Percentiles rank a stretch among this genome's conserved stretches.
phyloP scores from a whole-genome alignment of 2,888 invertebrate genomes.

The Ectobius pallidus region DNA sequence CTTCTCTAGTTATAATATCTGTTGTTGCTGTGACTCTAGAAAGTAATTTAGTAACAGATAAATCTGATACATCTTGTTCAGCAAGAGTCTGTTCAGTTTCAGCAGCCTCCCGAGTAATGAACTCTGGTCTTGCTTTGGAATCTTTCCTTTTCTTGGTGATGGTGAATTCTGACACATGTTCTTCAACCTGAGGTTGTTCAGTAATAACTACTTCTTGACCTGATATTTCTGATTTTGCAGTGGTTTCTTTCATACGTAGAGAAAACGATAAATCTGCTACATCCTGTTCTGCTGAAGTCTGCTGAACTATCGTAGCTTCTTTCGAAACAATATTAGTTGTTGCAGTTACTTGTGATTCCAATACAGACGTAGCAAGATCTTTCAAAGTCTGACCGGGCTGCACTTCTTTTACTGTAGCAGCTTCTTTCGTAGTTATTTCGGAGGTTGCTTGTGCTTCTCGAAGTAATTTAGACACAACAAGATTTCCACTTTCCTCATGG shows the following conservation, averaged over 20 bases:
- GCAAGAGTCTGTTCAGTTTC: slow-evolving; percentile 29
- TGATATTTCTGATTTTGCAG: slow-evolving; percentile 18
- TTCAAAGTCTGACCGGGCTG: slow-evolving; percentile 17
- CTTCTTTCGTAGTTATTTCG: slow-evolving; percentile 14
- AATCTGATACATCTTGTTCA: slow-evolving; percentile 18
- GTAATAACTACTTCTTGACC: slow-evolving; percentile 31
- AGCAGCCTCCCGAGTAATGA: slow-evolving; percentile 23
- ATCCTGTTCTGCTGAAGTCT: background rate
- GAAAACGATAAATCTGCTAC: background rate
- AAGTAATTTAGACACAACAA: slow-evolving; percentile 1
- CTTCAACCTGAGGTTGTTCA: slow-evolving; percentile 27
- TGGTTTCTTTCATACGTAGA: slow-evolving; percentile 8
- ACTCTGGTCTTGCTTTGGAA: slow-evolving; percentile 24
- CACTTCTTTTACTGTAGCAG: slow-evolving; percentile 30
- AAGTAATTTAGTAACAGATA: background rate
- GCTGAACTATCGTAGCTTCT: slow-evolving; percentile 5
- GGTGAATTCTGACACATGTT: slow-evolving; percentile 14
- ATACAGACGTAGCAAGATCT: background rate
- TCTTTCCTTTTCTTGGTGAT: background rate
- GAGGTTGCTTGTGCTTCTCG: background rate
- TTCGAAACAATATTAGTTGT: background rate
- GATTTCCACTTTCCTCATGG: slow-evolving; percentile 10
- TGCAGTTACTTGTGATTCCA: background rate
- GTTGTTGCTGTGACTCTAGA: background rate
- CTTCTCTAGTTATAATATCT: background rate